These are phyloP conservation scores for Oasisia sp. DNA, from an alignment of 2,888 invertebrate genomes.

Conservation along the genomic window DNA sequence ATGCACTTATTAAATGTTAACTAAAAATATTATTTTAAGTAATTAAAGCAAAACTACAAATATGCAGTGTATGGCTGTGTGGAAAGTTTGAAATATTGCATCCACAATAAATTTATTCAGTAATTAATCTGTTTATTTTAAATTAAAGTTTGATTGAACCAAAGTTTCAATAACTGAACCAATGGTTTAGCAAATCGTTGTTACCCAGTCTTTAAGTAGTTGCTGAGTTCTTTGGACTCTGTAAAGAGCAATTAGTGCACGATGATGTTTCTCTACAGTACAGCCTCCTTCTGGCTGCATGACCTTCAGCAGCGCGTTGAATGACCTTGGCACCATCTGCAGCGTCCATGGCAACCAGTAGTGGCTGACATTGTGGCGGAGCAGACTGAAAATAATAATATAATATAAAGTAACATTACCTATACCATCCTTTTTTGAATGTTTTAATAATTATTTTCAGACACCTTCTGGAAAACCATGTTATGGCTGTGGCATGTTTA, in stretches of 20 bases:
- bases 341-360: constrained; percentile 58
- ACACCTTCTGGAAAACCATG: too few species aligned
- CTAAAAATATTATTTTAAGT: too few species aligned
- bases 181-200: background rate
- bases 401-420: background rate
- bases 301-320: constrained; percentile 25
- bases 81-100: too few species aligned
- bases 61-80: too few species aligned
- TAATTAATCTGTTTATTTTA: too few species aligned
- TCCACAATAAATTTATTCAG: too few species aligned
- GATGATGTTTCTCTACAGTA: background rate
- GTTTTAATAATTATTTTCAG: too few species aligned
- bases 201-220: constrained; percentile 19
- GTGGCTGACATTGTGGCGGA: constrained; percentile 54
- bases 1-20: too few species aligned
- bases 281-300: constrained; percentile 14
- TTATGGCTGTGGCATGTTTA: too few species aligned
- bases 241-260: constrained; percentile 27
- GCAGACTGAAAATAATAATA: constrained; percentile 48
- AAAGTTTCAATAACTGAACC: background rate
- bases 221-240: constrained; percentile 27
- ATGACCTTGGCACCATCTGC: constrained; percentile 48
- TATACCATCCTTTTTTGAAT: background rate
- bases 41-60: too few species aligned
- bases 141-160: too few species aligned